Evolutionary conservation across 2,113 vertebrate genomes (phyloP).

Genomic region (Rousettus leschenaultii): DNA sequence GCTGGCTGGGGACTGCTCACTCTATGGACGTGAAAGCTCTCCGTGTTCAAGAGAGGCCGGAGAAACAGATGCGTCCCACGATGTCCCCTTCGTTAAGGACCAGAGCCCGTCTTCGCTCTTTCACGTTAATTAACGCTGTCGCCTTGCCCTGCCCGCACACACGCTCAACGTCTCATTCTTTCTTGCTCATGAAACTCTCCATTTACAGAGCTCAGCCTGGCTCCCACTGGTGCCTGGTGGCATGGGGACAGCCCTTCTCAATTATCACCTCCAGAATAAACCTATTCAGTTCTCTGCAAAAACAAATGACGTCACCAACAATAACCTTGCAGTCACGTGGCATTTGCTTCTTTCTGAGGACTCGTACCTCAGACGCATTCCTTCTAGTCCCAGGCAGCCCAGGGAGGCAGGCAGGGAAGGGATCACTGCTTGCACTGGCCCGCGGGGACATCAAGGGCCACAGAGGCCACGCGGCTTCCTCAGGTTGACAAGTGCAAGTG

Average conservation of each 20-base stretch:
- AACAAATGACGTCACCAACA: slow-evolving; percentile 19
- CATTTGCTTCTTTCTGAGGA: neutral
- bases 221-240: neutral
- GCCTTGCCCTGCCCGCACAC: neutral
- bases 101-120: neutral
- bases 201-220: neutral
- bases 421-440: accelerated
- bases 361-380: neutral
- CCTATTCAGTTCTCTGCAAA: neutral
- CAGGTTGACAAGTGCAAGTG: neutral
- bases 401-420: neutral
- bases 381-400: neutral
- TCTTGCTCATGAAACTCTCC: neutral
- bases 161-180: neutral
- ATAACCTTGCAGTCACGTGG: neutral
- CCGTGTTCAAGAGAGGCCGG: neutral
- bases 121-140: accelerated
- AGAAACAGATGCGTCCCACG: neutral
- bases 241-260: neutral
- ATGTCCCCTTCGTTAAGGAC: neutral
- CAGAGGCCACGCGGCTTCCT: neutral
- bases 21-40: accelerated
- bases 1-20: neutral
- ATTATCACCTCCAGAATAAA: slow-evolving; percentile 42
- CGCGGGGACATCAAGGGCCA: accelerated